Conservation (phyloP, 2,113 vertebrate species). For the Halcyon malimbica region DNA sequence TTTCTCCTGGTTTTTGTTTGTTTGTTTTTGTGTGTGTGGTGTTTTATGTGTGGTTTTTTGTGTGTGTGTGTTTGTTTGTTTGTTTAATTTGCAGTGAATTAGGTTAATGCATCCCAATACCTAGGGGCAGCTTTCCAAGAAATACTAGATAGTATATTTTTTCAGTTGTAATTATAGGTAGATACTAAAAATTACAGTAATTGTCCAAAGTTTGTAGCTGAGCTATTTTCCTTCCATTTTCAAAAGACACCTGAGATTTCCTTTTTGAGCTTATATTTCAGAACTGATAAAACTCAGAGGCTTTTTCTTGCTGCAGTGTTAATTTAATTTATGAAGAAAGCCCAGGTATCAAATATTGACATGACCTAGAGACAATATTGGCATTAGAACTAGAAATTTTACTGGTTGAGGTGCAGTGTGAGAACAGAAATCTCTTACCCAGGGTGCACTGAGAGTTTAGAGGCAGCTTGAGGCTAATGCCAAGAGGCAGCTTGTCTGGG, state of each 20-base stretch:
- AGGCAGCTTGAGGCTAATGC: neutral
- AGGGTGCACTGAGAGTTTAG: neutral
- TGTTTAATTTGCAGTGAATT: neutral
- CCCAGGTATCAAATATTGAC: constrained; percentile 34
- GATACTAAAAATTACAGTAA: neutral
- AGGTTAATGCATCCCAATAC: neutral
- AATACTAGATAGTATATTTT: neutral
- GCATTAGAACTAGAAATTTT: neutral
- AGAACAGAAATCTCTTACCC: neutral
- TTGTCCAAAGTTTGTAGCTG: neutral
- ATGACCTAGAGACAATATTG: constrained; percentile 34
- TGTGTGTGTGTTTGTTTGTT: too few relatives aligned
- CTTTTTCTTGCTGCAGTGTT: neutral
- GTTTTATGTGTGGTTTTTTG: too few relatives aligned
- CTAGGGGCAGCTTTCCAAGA: neutral
- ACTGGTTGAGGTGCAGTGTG: neutral
- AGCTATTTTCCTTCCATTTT: neutral
- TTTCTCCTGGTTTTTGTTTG: neutral
- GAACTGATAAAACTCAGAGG: neutral
- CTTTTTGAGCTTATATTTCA: neutral
- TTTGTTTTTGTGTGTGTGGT: too few relatives aligned
- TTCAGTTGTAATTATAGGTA: neutral
- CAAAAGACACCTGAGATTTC: neutral
- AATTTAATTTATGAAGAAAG: constrained; percentile 21
- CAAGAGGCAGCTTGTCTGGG: neutral